phyloP scores from a whole-genome alignment of 2,888 invertebrate genomes.

The Mechanitis messenoides region DNA sequence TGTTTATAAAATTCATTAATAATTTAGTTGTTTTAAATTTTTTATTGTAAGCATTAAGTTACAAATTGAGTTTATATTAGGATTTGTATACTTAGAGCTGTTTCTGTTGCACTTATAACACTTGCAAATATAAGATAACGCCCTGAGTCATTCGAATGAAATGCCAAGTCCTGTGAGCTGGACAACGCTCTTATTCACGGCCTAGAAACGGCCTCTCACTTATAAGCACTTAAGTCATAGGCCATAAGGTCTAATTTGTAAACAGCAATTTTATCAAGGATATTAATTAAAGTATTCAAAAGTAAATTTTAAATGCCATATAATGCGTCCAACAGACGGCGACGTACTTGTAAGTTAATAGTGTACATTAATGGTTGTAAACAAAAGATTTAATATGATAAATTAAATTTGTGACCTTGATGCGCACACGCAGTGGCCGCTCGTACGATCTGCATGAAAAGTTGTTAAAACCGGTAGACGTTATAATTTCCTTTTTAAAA shows the following conservation, averaged over 20 bases:
- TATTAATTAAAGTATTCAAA: constrained; percentile 2
- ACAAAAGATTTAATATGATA: constrained; percentile 15
- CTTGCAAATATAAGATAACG: constrained; percentile 16
- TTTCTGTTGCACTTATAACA: too few relatives aligned
- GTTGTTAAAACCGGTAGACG: not conserved
- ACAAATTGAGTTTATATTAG: too few relatives aligned
- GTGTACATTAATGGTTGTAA: constrained; percentile 1
- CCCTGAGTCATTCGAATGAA: constrained; percentile 28
- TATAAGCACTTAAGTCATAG: constrained; percentile 17
- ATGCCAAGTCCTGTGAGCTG: constrained; percentile 25
- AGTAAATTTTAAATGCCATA: constrained; percentile 14
- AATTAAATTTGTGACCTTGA: constrained; percentile 14
- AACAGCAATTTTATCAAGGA: constrained; percentile 20
- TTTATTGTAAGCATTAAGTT: too few relatives aligned
- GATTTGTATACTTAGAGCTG: too few relatives aligned
- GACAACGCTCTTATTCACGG: constrained; percentile 27
- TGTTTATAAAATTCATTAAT: too few relatives aligned
- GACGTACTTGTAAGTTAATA: not conserved
- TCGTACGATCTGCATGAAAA: not conserved
- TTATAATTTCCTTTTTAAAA: not conserved
- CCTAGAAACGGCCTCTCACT: constrained; percentile 31
- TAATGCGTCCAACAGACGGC: constrained; percentile 4
- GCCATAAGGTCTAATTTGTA: constrained; percentile 20
- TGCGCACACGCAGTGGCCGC: constrained; percentile 5
- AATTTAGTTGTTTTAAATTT: too few relatives aligned